Conservation (phyloP, 2,113 vertebrate species). For the Silurus glanis region DNA sequence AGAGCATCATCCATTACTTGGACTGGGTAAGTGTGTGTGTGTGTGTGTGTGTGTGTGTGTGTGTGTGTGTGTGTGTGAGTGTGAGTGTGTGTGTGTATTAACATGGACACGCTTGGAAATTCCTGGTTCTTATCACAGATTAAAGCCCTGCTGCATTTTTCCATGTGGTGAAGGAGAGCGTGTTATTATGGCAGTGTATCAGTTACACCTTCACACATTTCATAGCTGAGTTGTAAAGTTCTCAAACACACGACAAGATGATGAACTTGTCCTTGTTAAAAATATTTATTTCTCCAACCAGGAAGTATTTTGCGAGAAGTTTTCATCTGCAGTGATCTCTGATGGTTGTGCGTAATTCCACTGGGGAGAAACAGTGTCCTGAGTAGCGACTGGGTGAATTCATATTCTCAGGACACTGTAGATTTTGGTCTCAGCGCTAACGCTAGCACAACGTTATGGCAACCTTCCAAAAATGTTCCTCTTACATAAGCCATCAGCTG, state of each 20-base stretch:
- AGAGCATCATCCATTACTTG: conserved; percentile 93
- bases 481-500: conserved; percentile 52
- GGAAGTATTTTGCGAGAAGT: not conserved
- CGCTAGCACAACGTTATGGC: conserved; percentile 22
- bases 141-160: conserved; percentile 32
- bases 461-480: conserved; percentile 44
- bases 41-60: not conserved
- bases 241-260: not conserved
- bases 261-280: too few relatives aligned
- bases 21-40: conserved; percentile 81
- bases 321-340: not conserved
- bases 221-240: not conserved
- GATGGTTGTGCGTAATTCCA: not conserved
- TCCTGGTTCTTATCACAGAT: conserved; percentile 43
- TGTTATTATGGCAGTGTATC: not conserved
- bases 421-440: conserved; percentile 10
- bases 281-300: not conserved
- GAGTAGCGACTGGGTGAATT: conserved; percentile 10
- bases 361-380: not conserved
- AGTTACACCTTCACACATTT: conserved; percentile 9
- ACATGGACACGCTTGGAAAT: conserved; percentile 34
- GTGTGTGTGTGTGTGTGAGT: not conserved
- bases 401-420: conserved; percentile 28
- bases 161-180: not conserved
- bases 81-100: conserved; percentile 7